phyloP scores from a whole-genome alignment of 2,888 invertebrate species.

The Papilio elwesi region DNA sequence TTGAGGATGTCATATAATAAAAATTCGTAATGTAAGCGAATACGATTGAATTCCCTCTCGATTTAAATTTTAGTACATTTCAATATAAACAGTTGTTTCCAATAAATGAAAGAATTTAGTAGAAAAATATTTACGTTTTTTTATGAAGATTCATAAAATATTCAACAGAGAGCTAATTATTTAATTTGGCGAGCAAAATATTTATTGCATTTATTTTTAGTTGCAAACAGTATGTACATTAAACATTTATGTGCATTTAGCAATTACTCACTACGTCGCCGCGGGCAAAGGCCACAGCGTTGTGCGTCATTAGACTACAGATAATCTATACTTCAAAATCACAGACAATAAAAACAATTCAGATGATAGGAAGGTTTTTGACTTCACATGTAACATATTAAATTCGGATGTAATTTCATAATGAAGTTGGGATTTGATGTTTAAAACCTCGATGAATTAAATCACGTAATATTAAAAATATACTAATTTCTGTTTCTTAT shows the following conservation, averaged over 20 bases:
- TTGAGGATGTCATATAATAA: too few relatives aligned
- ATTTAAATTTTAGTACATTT: not conserved
- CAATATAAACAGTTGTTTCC: not conserved
- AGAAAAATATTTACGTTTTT: not conserved
- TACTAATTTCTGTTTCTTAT: too few relatives aligned
- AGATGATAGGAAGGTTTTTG: too few relatives aligned
- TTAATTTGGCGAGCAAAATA: not conserved
- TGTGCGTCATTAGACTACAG: slow-evolving; percentile 1
- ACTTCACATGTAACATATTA: too few relatives aligned
- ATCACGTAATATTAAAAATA: too few relatives aligned
- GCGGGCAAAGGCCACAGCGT: not conserved
- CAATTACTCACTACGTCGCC: not conserved
- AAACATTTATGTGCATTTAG: too few relatives aligned
- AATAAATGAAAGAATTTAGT: not conserved
- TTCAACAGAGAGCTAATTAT: not conserved
- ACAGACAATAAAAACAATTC: not conserved
- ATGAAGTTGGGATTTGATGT: too few relatives aligned
- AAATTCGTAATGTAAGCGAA: too few relatives aligned
- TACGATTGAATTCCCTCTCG: not conserved
- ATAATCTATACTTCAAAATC: not conserved
- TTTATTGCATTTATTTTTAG: not conserved
- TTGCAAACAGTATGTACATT: slow-evolving; percentile 1
- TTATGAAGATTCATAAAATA: not conserved
- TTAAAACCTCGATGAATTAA: too few relatives aligned
- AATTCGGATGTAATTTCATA: too few relatives aligned